Base-by-base conservation (phyloP, 2,888 invertebrate genomes). In the Drosophila cognata region DNA sequence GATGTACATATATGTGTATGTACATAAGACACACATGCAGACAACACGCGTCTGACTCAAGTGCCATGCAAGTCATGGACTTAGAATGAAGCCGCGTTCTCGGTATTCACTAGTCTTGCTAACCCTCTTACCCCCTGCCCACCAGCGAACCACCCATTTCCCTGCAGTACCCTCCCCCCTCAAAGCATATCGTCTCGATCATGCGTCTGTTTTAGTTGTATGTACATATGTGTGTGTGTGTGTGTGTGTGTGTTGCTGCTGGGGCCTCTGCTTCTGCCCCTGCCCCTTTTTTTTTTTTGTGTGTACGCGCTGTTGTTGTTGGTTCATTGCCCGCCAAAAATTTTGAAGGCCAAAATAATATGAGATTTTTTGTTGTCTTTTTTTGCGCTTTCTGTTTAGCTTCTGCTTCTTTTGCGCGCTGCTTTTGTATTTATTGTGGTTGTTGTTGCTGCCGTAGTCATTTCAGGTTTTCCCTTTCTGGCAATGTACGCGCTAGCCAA, bases 311-410 rank as follows among this genome's bases (percentile, higher is more conserved):
- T 75, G 80, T 91, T 90, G 91, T 91, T 91, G 91, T 91, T 92
- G 91, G 91, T 91, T 91, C 91, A 91, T 90, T 92, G 92, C 86
- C 91, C 91, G 91, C 92, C 91, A 90, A 91, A 92, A 84, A 84
- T 90, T 88, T 92, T 92, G 91, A 91, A 91, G 91, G 91, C 91
- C 91, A 91, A 91, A 90, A 89, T 76, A 91, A 91, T 90, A 86
- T 86, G 84, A 82, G 83, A 86, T 89, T 84, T 84, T 78, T 73
- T 77, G 31, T 46, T 66, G 29, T 43, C 18, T 69, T 71, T 80
- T 81, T 75, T 74, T 77, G 71, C 63, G 68, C 61, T 77, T 74
- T 83, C 78, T 84, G 81, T 77, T 81, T 81, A 73, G 82, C 77
- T 73, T 79, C 71, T 82, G 67, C 81, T 74, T 71, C 75, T 74